phyloP scores from a whole-genome alignment of 2,888 invertebrate species.

The Agrilus biguttatus region DNA sequence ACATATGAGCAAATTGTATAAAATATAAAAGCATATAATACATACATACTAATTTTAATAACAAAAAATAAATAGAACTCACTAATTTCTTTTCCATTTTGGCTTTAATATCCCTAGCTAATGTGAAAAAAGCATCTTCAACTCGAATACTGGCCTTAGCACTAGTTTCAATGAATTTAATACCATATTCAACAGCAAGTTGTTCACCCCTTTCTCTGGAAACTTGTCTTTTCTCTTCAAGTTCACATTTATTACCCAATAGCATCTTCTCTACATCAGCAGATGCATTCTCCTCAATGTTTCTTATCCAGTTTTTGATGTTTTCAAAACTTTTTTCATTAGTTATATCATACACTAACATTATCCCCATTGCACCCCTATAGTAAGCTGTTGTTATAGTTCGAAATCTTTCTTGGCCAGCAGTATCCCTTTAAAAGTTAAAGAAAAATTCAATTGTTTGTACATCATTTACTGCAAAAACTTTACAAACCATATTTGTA shows the following conservation, averaged over 20 bases:
- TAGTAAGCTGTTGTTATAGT: conserved; percentile 99
- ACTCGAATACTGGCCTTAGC: conserved; percentile 97
- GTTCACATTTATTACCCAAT: conserved; percentile 97
- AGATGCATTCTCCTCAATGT: conserved; percentile 97
- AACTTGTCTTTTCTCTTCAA: conserved; percentile 89
- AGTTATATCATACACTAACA: conserved; percentile 98
- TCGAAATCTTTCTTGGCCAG: conserved; percentile 96
- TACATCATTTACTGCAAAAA: neutral
- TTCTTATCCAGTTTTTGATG: conserved; percentile 98
- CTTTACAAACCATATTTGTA: conserved; percentile 85
- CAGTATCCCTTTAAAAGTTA: conserved; percentile 71
- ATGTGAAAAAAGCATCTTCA: conserved; percentile 92
- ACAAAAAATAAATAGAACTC: conserved; percentile 23
- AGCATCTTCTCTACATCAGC: conserved; percentile 99
- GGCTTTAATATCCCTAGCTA: conserved; percentile 94
- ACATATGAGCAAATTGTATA: too few relatives aligned
- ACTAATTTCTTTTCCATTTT: conserved; percentile 99
- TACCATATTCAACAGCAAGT: conserved; percentile 93
- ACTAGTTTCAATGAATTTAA: conserved; percentile 98
- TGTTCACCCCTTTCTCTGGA: conserved; percentile 94
- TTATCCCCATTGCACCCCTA: conserved; percentile 98
- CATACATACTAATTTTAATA: neutral
- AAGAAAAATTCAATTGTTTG: neutral
- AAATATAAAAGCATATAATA: too few relatives aligned
- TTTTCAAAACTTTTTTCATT: conserved; percentile 99